Base-by-base conservation (phyloP, 2,888 invertebrate species). In the Drosophila quinaria region DNA sequence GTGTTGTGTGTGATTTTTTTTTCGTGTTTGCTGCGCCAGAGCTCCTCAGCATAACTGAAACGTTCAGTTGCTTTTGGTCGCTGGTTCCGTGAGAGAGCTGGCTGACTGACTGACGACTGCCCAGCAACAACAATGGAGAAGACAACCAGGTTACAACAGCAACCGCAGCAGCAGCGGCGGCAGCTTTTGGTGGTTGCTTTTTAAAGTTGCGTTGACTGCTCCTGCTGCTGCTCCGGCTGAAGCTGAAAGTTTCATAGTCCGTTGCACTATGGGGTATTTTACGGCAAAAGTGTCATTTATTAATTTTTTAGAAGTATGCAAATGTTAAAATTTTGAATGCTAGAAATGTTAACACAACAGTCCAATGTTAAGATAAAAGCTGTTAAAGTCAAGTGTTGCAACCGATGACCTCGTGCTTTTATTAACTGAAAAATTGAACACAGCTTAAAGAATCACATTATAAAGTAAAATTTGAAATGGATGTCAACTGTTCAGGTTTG, bases 41-140 rank as follows among this genome's bases (percentile, higher is more conserved):
- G 92, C 90, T 90, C 88, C 90, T 89, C 82, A 92, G 88, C 89
- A 91, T 91, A 92, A 92, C 91, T 92, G 91, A 91, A 91, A 90
- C 85, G 59, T 49, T 63, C 68, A 81, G 64, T 80, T 63, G 67
- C 82, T 70, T 70, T 67, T n/a, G 39, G 58, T 54, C 62, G 71
- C 67, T 71, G 73, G 65, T 65, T 70, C 65, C 60, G 64, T 54
- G 63, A 78, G 76, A 86, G 82, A 68, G 81, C 47, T 46, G 41
- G 50, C 85, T 56, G 58, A 50, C 44, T 35, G 42, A 51, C 39
- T 39, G 37, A 29, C 52, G 58, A 31, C 70, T 58, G 56, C 37
- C 37, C 52, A 46, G 47, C 63, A 56, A 52, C 59, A 69, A 71
- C 70, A 70, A 59, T 67, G 51, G 51, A n/a, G n/a, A 41, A 52